phyloP scores from a whole-genome alignment of 2,113 vertebrate genomes.

The Notarius lentiginosus region DNA sequence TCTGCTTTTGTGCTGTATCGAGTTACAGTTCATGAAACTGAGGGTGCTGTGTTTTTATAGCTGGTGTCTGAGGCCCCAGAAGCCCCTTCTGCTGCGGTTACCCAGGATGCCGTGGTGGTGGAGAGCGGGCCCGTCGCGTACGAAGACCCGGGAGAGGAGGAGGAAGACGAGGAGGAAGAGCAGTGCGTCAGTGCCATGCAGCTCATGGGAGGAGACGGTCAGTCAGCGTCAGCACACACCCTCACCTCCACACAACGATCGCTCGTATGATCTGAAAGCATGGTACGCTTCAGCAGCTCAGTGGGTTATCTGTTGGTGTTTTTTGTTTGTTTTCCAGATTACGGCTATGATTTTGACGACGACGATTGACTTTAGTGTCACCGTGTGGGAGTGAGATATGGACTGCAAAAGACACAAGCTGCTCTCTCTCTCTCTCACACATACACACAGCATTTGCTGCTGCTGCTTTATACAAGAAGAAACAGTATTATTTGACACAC shows the following conservation, averaged over 20 bases:
- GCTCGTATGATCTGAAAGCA: background rate
- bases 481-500: background rate
- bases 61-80: constrained; percentile 44
- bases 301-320: background rate
- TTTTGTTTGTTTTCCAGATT: constrained; percentile 74
- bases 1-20: background rate
- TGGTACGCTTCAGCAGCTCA: no score
- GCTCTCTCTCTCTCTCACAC: background rate
- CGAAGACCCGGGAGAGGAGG: constrained; percentile 78
- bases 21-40: background rate
- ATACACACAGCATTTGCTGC: background rate
- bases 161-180: constrained; percentile 87
- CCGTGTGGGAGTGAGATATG: background rate
- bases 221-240: constrained; percentile 53
- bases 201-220: constrained; percentile 84
- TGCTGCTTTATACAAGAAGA: background rate
- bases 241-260: background rate
- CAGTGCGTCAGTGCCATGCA: constrained; percentile 88
- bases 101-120: constrained; percentile 72
- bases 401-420: constrained; percentile 1
- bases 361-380: constrained; percentile 78
- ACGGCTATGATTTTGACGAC: constrained; percentile 85
- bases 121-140: constrained; percentile 89
- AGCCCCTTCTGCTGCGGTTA: constrained; percentile 38
- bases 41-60: background rate